Base-by-base conservation (phyloP, 2,888 invertebrate species). In the Macrophya annulata region DNA sequence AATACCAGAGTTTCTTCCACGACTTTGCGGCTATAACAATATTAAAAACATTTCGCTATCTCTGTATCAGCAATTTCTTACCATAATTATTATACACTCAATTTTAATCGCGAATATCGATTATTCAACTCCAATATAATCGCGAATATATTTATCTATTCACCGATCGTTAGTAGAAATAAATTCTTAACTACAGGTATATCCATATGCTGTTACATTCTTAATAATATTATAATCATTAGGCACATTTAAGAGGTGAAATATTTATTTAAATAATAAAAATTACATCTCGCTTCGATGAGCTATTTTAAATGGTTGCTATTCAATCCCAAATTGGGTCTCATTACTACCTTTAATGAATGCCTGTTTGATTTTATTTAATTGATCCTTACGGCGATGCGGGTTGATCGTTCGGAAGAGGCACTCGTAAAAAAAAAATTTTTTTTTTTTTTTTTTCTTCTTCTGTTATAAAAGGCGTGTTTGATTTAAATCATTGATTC, bases 351-450 rank as follows among this genome's bases (percentile, higher is more conserved):
- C 4, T 62, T 81, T 43, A 59, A 62, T 43, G 17, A 62, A 81
- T 62, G 43, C 81, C 40, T 59, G 40, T 62, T 81, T 81, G 40
- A n/a, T 81, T 81, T 59, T 40, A 81, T 81, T 59, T 81, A 81
- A 81, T 81, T 81, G 62, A 62, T 43, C 40, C 81, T 62, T 62
- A 62, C 4, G 25, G 21, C 21, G 62, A 4, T 43, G 43, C 43
- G 17, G 72, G 21, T 31, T 74, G 72, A 74, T 74, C 72, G 45
- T 45, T 43, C 25, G 72, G n/a, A 45, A 12, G 45, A 74, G 17
- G 40, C 4, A 71, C 40, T 71, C 72, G 72, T 45, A 12, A 74
- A 74, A 25, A n/a, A n/a, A n/a, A n/a, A n/a, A n/a, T n/a, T n/a
- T n/a, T n/a, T n/a, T n/a, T n/a, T n/a, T n/a, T n/a, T n/a, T n/a